Evolutionary conservation across 2,888 invertebrate species (phyloP).

Genomic region (Epirrhoe tristata): DNA sequence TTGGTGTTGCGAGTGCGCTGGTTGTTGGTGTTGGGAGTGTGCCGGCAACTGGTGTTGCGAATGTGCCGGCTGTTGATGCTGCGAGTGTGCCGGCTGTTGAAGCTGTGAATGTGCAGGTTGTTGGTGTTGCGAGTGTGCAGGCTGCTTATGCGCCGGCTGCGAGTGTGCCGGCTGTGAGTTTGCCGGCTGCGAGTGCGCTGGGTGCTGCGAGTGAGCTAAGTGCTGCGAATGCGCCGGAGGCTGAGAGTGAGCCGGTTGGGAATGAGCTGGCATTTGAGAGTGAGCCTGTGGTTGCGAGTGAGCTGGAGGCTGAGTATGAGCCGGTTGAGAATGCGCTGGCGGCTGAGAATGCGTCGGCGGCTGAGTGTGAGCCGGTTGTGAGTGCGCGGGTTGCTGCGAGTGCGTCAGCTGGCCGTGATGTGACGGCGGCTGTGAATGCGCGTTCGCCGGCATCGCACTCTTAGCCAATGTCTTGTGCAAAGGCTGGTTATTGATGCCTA

Average conservation of each 20-base stretch:
- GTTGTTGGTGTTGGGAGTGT: not conserved
- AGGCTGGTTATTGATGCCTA: slow-evolving; percentile 71
- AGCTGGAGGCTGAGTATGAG: slow-evolving; percentile 12
- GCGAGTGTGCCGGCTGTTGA: slow-evolving; percentile 13
- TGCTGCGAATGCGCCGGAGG: slow-evolving; percentile 10
- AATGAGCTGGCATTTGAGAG: slow-evolving; percentile 11
- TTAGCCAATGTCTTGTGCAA: slow-evolving; percentile 64
- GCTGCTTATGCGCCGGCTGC: slow-evolving; percentile 16
- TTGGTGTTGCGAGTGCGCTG: slow-evolving; percentile 11
- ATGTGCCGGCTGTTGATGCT: too few relatives aligned
- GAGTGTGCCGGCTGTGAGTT: not conserved
- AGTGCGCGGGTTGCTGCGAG: slow-evolving; percentile 20
- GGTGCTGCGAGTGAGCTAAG: slow-evolving; percentile 8
- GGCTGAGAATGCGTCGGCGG: slow-evolving; percentile 14
- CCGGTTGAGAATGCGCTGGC: slow-evolving; percentile 10
- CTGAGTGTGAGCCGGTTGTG: slow-evolving; percentile 24
- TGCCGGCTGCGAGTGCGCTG: slow-evolving; percentile 10
- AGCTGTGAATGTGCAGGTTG: slow-evolving; percentile 9
- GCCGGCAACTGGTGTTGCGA: too few relatives aligned
- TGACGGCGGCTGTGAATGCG: slow-evolving; percentile 22
- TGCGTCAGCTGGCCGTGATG: slow-evolving; percentile 11
- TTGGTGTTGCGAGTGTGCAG: not conserved
- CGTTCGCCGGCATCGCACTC: slow-evolving; percentile 53
- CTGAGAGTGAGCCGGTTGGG: slow-evolving; percentile 20
- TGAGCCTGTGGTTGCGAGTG: slow-evolving; percentile 16